Conservation (phyloP, 2,797 vertebrate species). For the Poecilia wingei region DNA sequence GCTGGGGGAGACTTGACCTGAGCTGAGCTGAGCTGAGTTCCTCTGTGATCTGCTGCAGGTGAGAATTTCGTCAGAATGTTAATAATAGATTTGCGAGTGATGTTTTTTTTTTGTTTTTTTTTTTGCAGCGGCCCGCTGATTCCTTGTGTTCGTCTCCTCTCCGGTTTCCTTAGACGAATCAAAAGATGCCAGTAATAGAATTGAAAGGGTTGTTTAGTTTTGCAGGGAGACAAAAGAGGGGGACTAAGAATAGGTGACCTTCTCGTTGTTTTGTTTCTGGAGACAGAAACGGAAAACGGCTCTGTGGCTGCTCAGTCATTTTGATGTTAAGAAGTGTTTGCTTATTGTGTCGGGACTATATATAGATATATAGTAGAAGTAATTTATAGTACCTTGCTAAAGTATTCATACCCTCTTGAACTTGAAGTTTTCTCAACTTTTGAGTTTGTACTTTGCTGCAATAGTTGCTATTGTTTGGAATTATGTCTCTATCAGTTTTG, state of each 20-base stretch:
- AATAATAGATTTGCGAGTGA: constrained; percentile 50
- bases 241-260: constrained; percentile 22
- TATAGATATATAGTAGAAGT: neutral
- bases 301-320: constrained; percentile 24
- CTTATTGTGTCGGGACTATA: constrained; percentile 30
- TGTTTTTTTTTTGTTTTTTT: neutral
- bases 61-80: constrained; percentile 42
- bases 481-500: neutral
- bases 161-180: constrained; percentile 28
- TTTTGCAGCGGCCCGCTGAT: constrained; percentile 18
- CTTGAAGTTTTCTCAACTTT: neutral
- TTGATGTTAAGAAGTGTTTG: constrained; percentile 26
- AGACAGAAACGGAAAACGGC: constrained; percentile 43
- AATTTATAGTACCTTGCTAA: neutral
- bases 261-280: constrained; percentile 34
- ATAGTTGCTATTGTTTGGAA: neutral
- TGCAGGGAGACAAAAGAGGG: constrained; percentile 17
- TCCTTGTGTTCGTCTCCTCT: constrained; percentile 33
- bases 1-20: neutral
- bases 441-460: neutral
- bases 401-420: neutral
- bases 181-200: constrained; percentile 39
- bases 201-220: constrained; percentile 22
- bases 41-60: constrained; percentile 49
- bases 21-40: constrained; percentile 15